Percentiles rank a stretch among this genome's conserved stretches.
Conservation (phyloP, 1,140 invertebrate species). For the Arctopsyche grandis region DNA sequence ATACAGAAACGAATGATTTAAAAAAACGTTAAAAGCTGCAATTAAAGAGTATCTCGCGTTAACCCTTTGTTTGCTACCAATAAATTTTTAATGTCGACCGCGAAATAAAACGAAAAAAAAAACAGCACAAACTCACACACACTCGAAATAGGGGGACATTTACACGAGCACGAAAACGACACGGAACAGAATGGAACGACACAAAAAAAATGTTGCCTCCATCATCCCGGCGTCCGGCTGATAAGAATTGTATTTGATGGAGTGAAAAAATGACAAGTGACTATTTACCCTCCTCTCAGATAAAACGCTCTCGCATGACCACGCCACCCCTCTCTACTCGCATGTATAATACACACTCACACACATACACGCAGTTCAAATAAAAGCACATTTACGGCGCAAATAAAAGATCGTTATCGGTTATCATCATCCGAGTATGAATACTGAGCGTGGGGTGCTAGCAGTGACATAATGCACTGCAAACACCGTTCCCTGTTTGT, state of each 20-base stretch:
- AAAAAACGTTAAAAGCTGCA: too few species aligned
- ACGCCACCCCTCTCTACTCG: conserved; percentile 14
- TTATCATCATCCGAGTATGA: conserved; percentile 47
- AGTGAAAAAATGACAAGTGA: conserved; percentile 55
- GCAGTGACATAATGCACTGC: conserved; percentile 52
- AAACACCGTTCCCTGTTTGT: conserved; percentile 38
- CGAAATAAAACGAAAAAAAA: neutral
- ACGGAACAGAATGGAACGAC: neutral
- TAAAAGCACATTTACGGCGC: conserved; percentile 54
- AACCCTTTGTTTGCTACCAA: neutral
- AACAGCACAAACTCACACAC: neutral
- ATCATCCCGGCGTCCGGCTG: conserved; percentile 33
- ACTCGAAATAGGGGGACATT: neutral
- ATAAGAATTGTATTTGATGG: conserved; percentile 54
- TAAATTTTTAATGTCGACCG: neutral
- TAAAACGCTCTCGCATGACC: conserved; percentile 32
- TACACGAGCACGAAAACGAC: neutral
- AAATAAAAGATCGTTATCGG: conserved; percentile 55
- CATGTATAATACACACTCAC: neutral
- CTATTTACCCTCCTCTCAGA: conserved; percentile 51
- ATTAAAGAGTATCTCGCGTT: neutral
- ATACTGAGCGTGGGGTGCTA: conserved; percentile 25
- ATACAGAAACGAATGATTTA: too few species aligned
- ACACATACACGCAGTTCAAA: conserved; percentile 42
- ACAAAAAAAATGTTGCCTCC: conserved; percentile 15